Evolutionary conservation across 2,888 invertebrate species (phyloP), one percentile per base, ranked within the genome.

Genomic region (Catocala nupta): DNA sequence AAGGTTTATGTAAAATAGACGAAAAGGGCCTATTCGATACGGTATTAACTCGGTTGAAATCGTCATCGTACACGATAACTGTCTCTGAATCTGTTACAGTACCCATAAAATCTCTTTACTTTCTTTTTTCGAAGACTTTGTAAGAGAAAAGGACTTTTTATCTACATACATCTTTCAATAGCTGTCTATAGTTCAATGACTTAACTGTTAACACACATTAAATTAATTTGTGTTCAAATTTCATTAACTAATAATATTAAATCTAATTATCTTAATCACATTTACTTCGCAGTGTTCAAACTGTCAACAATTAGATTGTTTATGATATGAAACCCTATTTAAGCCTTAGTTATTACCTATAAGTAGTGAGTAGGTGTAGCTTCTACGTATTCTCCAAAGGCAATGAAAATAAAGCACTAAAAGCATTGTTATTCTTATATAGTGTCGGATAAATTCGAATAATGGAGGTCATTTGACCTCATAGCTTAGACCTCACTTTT

Each of bases 1-100:
- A 65, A 48, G 56, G 62, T 71, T 59, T 53, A 58, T 58, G 58
- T 52, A 51, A 58, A 56, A 56, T 56, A 59, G 42, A 49, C 34
- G 52, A 51, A 61, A 51, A 56, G n/a, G 9, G 12, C 52, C 52
- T 56, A 48, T 44, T 57, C 53, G 56, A 56, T 56, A 53, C 44
- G 53, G 53, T 62, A 57, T 57, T 63, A 57, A 49, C 47, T 62
- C 16, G 43, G 43, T 57, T 36, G 57, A 36, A 57, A 49, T 63
- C 53, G 57, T 57, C 62, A 63, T 62, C 53, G 9, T 47, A 52
- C 42, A 56, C 51, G 52, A 54, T 52, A 63, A 54, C 49, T 49
- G 57, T 57, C 36, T 36, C 39, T 36, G 57, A 39, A 57, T 57
- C 56, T 57, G 53, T 52, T 56, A 60, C 47, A 62, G 44, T 11